Evolutionary conservation across 2,888 invertebrate genomes (phyloP), one percentile per base, ranked within the genome.

Genomic region (Tiliacea aurago): DNA sequence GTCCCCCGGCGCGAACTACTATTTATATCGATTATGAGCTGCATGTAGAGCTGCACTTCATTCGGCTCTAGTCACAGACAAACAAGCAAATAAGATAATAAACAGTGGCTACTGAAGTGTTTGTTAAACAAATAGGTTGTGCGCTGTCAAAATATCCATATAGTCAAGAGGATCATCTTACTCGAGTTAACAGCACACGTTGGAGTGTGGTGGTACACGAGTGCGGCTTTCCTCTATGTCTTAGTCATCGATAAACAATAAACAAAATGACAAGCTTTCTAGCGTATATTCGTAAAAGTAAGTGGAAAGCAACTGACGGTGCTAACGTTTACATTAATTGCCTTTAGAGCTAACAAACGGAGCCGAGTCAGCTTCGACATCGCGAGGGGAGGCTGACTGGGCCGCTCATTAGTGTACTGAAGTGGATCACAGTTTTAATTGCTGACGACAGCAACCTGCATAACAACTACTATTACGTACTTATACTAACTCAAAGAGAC

Each of bases 351-450:
- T 86, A 85, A 81, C 83, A 76, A 82, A 83, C 81, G 88, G 84
- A 86, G 90, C 86, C 84, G 87, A 83, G 77, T 72, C 89, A 88
- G 88, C 78, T 73, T 82, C 82, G 62, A 69, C 85, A 81, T 89
- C 82, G 86, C 86, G 88, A 89, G 86, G 86, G 85, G 87, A 85
- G 87, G 84, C 84, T 84, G 83, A 1, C 83, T 78, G 68, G 62
- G 87, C 85, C 85, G 89, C 91, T 94, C 92, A 93, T 94, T 94
- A 93, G 91, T 91, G 90, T 86, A 86, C 90, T 92, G 89, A 91
- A 94, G 92, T 93, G 91, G 90, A 89, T 85, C 80, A 90, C 91
- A 89, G 90, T 90, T 93, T 93, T 94, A 94, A 94, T 94, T 94
- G 91, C 91, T 83, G 86, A 85, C 88, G 58, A 76, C 83, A 72